Base-by-base conservation (phyloP, 2,113 vertebrate species). In the Chaetodon trifascialis region DNA sequence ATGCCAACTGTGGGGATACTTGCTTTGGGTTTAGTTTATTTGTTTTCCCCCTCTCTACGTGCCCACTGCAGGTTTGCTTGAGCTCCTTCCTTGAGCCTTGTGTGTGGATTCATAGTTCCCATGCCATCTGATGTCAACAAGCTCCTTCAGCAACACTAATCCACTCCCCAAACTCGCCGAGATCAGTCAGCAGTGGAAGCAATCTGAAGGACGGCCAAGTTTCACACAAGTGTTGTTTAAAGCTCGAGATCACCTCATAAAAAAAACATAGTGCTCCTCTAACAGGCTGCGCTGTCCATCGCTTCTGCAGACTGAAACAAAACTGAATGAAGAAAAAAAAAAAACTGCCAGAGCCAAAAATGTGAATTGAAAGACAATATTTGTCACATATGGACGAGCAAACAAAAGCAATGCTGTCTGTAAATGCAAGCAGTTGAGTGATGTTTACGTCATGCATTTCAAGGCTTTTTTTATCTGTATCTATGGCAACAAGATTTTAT, bases 91-190 rank as follows among this genome's bases (percentile, higher is more conserved):
- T 55, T 90, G 91, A 90, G 88, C 92, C 86, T 67, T 73, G 88
- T 86, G 84, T 91, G 88, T 89, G 82, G 86, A 90, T 84, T 88
- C 82, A 66, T 82, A 78, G 85, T 89, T 94, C 91, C 89, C 90
- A 88, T 91, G 87, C 92, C 92, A 94, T 94, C 93, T 93, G 93
- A 94, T 93, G 93, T 94, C 93, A 93, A 93, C 90, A 93, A 90
- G 82, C 87, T 92, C 82, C 91, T 87, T 89, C 87, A 84, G 87
- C 54, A 79, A 76, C 79, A 78, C 86, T 92, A 91, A 94, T 93
- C 93, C 91, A 81, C 86, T 82, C 76, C 81, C 58, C 56, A 84
- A 88, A 83, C 71, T 88, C 76, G 63, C 60, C 49, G 9, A 74
- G 23, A 89, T 87, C 89, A 85, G 79, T 90, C 79, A 82, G 81